Evolutionary conservation across 2,797 vertebrate species (phyloP).

Genomic region (Staurois parvus): DNA sequence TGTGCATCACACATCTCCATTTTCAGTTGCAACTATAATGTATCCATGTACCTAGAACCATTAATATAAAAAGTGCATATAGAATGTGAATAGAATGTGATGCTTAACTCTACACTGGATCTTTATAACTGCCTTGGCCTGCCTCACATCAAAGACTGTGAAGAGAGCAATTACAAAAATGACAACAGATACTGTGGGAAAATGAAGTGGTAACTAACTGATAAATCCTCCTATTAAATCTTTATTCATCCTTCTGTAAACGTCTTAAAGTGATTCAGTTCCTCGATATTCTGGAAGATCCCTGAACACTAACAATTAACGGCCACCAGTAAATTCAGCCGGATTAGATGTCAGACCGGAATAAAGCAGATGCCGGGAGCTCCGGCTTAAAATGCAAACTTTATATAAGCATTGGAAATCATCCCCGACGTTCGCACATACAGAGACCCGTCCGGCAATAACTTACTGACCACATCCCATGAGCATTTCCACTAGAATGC

Average conservation of each 20-base stretch:
- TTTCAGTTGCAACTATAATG: too few relatives aligned
- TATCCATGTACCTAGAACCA: too few relatives aligned
- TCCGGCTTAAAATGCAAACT: constrained; percentile 66
- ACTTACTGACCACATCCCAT: constrained; percentile 58
- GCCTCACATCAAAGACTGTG: neutral
- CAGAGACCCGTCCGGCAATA: constrained; percentile 61
- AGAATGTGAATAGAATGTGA: too few relatives aligned
- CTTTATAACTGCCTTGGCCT: neutral
- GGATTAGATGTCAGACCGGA: constrained; percentile 65
- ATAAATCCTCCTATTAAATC: constrained; percentile 58
- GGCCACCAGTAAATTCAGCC: constrained; percentile 70
- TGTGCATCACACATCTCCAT: too few relatives aligned
- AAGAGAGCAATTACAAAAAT: constrained; percentile 52
- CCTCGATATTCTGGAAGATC: constrained; percentile 64
- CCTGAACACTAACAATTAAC: constrained; percentile 67
- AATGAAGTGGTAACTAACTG: constrained; percentile 34
- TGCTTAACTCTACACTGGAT: neutral
- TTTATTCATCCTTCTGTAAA: constrained; percentile 61
- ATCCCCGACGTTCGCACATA: constrained; percentile 66
- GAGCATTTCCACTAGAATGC: neutral
- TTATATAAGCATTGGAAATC: constrained; percentile 71
- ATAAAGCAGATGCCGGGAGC: constrained; percentile 65
- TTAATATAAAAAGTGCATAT: too few relatives aligned
- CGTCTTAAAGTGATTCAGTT: constrained; percentile 66
- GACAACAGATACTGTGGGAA: constrained; percentile 26